These are phyloP conservation scores for Lacerta bilineata DNA, from an alignment of 2,797 vertebrate genomes.

Conservation along the genomic window DNA sequence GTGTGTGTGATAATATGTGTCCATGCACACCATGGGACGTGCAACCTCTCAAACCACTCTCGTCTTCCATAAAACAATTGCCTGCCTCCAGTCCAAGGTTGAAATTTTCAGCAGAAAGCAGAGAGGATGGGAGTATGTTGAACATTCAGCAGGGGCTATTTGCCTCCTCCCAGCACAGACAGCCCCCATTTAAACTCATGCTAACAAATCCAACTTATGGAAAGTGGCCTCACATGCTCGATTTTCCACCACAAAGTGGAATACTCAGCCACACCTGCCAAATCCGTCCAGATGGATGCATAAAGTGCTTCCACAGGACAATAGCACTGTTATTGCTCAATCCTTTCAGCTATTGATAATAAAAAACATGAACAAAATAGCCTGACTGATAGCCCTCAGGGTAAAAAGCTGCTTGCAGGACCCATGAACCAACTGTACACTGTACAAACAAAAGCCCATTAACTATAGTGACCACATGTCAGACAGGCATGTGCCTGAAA, in stretches of 20 bases:
- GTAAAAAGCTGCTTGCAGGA: slow-evolving; percentile 30
- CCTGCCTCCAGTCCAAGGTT: background rate
- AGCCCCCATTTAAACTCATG: background rate
- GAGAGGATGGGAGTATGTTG: background rate
- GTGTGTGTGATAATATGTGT: background rate
- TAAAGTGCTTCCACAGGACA: background rate
- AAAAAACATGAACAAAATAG: slow-evolving; percentile 5
- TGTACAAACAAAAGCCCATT: slow-evolving; percentile 8
- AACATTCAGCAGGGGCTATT: background rate
- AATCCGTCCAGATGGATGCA: slow-evolving; percentile 1
- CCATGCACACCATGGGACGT: background rate
- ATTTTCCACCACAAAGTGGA: background rate
- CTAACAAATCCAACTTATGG: background rate
- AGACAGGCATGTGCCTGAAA: slow-evolving; percentile 34
- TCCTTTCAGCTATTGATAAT: background rate
- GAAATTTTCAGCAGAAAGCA: background rate
- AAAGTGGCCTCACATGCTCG: background rate
- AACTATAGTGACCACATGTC: background rate
- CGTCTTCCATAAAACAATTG: background rate
- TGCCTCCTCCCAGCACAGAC: background rate
- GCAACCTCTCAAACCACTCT: background rate
- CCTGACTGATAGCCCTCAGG: background rate
- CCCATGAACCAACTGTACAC: background rate
- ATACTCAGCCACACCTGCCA: background rate
- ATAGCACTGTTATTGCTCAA: background rate